Conservation (phyloP, 2,888 invertebrate species). For the Napeogenes inachia region DNA sequence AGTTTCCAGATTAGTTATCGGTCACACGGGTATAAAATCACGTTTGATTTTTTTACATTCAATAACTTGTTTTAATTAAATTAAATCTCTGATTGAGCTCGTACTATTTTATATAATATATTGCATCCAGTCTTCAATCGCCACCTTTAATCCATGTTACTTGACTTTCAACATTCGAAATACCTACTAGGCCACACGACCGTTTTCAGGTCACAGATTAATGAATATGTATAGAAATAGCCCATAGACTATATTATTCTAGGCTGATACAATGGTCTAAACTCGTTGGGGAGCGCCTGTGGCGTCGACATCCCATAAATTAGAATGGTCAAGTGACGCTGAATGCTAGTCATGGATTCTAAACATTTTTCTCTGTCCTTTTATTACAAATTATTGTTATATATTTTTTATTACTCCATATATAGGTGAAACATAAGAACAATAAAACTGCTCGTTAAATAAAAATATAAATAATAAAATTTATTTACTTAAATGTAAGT, state of each 20-base stretch:
- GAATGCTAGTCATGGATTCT: slow-evolving; percentile 45
- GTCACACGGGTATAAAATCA: not conserved
- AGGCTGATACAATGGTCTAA: slow-evolving; percentile 23
- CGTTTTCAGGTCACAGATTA: slow-evolving; percentile 8
- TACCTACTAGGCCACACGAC: not conserved
- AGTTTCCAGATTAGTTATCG: slow-evolving; percentile 1
- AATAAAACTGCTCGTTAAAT: not conserved
- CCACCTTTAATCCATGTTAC: not conserved
- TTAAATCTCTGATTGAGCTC: too few relatives aligned
- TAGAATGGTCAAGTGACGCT: slow-evolving; percentile 69
- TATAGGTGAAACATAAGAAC: too few relatives aligned
- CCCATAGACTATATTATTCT: slow-evolving; percentile 19
- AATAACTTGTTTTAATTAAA: too few relatives aligned
- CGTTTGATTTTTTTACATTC: too few relatives aligned
- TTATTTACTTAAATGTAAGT: not conserved
- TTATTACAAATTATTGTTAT: slow-evolving; percentile 1
- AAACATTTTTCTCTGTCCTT: slow-evolving; percentile 38
- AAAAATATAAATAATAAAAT: not conserved
- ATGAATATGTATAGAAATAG: slow-evolving; percentile 23
- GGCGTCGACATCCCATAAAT: slow-evolving; percentile 65
- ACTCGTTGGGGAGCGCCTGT: slow-evolving; percentile 35
- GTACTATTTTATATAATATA: too few relatives aligned
- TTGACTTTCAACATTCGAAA: not conserved
- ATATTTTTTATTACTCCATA: too few relatives aligned
- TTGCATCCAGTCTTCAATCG: too few relatives aligned